phyloP scores from a whole-genome alignment of 2,797 vertebrate species.

The Cryptoprocta ferox region DNA sequence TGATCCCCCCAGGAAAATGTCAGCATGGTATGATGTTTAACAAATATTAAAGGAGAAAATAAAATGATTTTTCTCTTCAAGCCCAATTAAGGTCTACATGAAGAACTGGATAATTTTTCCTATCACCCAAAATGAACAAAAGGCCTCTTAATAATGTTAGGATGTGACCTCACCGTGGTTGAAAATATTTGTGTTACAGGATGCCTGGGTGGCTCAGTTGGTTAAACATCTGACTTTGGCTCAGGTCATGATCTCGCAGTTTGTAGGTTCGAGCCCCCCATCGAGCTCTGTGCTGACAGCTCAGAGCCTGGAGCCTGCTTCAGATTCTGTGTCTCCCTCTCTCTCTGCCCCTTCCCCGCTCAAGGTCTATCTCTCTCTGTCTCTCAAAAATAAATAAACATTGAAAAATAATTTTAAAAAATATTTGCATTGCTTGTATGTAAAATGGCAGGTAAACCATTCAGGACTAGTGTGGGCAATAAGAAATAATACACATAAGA shows the following conservation, averaged over 20 bases:
- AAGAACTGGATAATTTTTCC: background rate
- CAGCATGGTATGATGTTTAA: background rate
- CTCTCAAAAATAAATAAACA: too few relatives aligned
- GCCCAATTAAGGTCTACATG: background rate
- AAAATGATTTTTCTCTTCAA: conserved; percentile 27
- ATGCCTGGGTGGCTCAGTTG: too few relatives aligned
- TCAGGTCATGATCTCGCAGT: too few relatives aligned
- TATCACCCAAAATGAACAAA: conserved; percentile 59
- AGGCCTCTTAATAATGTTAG: conserved; percentile 14
- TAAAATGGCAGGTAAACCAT: conserved; percentile 33
- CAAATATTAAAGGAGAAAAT: conserved; percentile 10
- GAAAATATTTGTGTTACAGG: conserved; percentile 47
- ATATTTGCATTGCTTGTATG: conserved; percentile 4
- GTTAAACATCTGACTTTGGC: too few relatives aligned
- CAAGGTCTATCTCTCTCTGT: too few relatives aligned
- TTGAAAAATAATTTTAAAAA: background rate
- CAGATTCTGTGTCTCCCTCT: too few relatives aligned
- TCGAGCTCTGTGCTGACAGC: too few relatives aligned
- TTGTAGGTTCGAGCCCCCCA: too few relatives aligned
- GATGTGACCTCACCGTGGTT: conserved; percentile 63
- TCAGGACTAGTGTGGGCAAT: conserved; percentile 12
- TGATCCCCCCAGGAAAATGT: background rate
- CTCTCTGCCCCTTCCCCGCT: too few relatives aligned
- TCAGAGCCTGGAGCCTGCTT: too few relatives aligned
- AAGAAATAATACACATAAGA: background rate